Evolutionary conservation across 1,140 invertebrate species (phyloP).

Genomic region (Copidosoma floridanum): DNA sequence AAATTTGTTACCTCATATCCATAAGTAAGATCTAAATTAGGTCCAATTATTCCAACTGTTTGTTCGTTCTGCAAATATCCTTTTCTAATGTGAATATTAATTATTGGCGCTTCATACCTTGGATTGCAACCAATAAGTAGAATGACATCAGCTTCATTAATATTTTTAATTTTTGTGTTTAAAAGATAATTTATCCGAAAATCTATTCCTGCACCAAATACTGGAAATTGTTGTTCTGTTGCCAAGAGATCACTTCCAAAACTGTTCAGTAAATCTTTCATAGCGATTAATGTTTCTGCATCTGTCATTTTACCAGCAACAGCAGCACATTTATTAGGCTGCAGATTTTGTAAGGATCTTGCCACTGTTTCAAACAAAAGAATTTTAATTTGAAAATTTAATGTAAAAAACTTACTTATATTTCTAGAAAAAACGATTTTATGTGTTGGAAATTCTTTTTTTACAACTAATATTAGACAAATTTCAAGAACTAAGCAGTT

Average conservation of each 20-base stretch:
- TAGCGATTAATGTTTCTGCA: slow-evolving; percentile 83
- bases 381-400: too few species aligned
- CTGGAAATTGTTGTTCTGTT: slow-evolving; percentile 88
- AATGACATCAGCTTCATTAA: slow-evolving; percentile 92
- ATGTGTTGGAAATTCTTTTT: too few species aligned
- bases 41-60: slow-evolving; percentile 82
- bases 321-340: slow-evolving; percentile 69
- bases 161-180: slow-evolving; percentile 82
- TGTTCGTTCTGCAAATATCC: slow-evolving; percentile 82
- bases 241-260: slow-evolving; percentile 83
- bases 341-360: slow-evolving; percentile 59
- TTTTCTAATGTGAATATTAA: slow-evolving; percentile 95
- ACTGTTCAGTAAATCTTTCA: slow-evolving; percentile 94
- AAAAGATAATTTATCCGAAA: slow-evolving; percentile 87
- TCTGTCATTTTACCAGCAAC: slow-evolving; percentile 89
- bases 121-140: slow-evolving; percentile 96
- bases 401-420: too few species aligned
- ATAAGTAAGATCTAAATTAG: slow-evolving; percentile 91
- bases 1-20: slow-evolving; percentile 72
- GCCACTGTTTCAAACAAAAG: slow-evolving; percentile 51
- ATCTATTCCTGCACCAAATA: slow-evolving; percentile 82
- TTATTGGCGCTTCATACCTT: slow-evolving; percentile 93
- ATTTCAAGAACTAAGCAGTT: too few species aligned
- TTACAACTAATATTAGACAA: too few species aligned
- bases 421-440: too few species aligned